A percentile compares a stretch with the other conserved stretches of the same genome.
Evolutionary conservation across 2,797 vertebrate genomes (phyloP).

Genomic region (Emys orbicularis): DNA sequence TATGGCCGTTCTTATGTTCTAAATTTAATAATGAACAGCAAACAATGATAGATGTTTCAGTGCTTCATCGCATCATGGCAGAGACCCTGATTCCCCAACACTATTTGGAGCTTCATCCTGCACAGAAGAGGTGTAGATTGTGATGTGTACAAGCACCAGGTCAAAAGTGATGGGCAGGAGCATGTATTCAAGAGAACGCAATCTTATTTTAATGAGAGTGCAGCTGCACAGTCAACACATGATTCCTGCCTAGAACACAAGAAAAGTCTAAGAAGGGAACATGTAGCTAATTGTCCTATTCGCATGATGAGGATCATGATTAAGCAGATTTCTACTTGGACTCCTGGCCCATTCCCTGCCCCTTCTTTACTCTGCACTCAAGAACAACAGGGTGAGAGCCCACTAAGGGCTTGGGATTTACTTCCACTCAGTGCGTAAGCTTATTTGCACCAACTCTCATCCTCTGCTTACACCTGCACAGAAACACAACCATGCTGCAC

Average conservation of each 20-base stretch:
- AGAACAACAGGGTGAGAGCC: not conserved
- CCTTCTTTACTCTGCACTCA: not conserved
- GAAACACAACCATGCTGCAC: not conserved
- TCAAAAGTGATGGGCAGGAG: not conserved
- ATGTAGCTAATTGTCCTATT: not conserved
- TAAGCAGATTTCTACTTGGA: not conserved
- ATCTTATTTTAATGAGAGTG: not conserved
- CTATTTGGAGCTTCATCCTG: not conserved
- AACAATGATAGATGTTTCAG: not conserved
- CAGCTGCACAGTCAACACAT: not conserved
- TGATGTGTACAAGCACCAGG: fast-evolving
- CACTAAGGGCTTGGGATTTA: not conserved
- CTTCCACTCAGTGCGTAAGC: not conserved
- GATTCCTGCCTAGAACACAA: conserved; percentile 47
- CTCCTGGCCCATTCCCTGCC: not conserved
- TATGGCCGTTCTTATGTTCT: too few species aligned
- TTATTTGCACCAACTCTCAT: not conserved
- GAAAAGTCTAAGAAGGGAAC: conserved; percentile 26
- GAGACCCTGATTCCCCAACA: not conserved
- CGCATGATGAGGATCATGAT: not conserved
- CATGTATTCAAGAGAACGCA: conserved; percentile 30
- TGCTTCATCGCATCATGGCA: not conserved
- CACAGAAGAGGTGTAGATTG: not conserved
- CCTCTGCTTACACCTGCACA: not conserved
- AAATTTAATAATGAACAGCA: not conserved